Conservation (phyloP, 2,797 vertebrate genomes). For the Garrulus glandarius region DNA sequence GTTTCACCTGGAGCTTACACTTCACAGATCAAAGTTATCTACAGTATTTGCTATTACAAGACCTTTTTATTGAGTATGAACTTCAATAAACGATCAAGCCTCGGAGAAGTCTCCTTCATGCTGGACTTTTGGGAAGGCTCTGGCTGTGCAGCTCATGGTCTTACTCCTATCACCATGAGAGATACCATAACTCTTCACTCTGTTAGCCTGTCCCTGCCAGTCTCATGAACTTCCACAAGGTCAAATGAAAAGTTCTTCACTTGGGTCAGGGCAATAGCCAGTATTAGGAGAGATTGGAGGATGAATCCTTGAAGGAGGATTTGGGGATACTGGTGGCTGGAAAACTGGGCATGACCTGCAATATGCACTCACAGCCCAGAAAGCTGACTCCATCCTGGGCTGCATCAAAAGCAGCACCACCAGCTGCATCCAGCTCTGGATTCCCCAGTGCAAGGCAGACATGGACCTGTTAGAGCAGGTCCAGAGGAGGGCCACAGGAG, state of each 20-base stretch:
- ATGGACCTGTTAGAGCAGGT: not conserved
- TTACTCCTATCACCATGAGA: not conserved
- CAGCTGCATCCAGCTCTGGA: not conserved
- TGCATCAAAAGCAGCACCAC: not conserved
- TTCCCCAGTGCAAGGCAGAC: not conserved
- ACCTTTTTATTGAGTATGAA: not conserved
- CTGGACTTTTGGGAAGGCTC: not conserved
- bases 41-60: not conserved
- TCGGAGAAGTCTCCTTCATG: not conserved
- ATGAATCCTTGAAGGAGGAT: not conserved
- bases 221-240: not conserved
- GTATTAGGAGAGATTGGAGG: too few species aligned
- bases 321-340: not conserved
- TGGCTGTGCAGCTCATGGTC: not conserved
- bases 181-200: not conserved
- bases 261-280: not conserved
- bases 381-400: not conserved
- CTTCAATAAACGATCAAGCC: not conserved
- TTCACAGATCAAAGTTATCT: not conserved
- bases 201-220: not conserved
- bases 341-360: not conserved
- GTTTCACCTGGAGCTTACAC: not conserved
- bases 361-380: accelerated
- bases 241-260: not conserved
- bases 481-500: accelerated